Evolutionary conservation across 1,140 invertebrate species (phyloP).

Genomic region (Rhyzopertha dominica): DNA sequence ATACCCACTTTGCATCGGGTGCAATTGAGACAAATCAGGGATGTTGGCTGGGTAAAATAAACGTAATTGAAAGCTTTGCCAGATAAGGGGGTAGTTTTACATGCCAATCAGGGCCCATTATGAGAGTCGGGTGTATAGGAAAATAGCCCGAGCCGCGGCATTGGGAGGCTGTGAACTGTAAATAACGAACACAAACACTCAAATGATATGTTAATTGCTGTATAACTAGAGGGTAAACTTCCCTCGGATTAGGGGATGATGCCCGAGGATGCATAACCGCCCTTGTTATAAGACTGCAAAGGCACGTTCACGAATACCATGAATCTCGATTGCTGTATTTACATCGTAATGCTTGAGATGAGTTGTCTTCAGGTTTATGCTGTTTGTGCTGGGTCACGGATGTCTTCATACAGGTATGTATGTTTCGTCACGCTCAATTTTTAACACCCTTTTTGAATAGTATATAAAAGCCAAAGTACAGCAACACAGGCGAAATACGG

Average conservation of each 20-base stretch:
- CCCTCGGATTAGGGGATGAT: constrained; percentile 16
- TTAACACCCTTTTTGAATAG: no score
- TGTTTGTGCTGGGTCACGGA: no score
- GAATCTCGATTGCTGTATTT: constrained; percentile 20
- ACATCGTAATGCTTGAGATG: constrained; percentile 20
- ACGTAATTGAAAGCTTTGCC: constrained; percentile 25
- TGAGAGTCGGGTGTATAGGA: constrained; percentile 6
- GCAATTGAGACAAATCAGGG: constrained; percentile 23
- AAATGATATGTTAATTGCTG: constrained; percentile 39
- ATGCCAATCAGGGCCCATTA: constrained; percentile 30
- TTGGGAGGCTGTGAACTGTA: constrained; percentile 22
- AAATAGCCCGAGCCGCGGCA: constrained; percentile 5
- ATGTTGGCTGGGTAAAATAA: constrained; percentile 23
- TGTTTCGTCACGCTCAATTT: no score
- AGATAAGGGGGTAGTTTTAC: constrained; percentile 18
- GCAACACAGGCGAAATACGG: no score
- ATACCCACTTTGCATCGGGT: constrained; percentile 8
- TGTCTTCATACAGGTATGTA: no score
- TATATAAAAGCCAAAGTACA: no score
- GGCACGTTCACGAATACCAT: constrained; percentile 30
- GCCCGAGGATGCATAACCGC: constrained; percentile 22
- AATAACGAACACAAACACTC: constrained; percentile 33
- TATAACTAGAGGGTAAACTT: constrained; percentile 38
- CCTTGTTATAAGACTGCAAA: constrained; percentile 26
- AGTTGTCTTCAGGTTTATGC: no score